phyloP scores from a whole-genome alignment of 2,797 vertebrate species.

The Anabas testudineus region DNA sequence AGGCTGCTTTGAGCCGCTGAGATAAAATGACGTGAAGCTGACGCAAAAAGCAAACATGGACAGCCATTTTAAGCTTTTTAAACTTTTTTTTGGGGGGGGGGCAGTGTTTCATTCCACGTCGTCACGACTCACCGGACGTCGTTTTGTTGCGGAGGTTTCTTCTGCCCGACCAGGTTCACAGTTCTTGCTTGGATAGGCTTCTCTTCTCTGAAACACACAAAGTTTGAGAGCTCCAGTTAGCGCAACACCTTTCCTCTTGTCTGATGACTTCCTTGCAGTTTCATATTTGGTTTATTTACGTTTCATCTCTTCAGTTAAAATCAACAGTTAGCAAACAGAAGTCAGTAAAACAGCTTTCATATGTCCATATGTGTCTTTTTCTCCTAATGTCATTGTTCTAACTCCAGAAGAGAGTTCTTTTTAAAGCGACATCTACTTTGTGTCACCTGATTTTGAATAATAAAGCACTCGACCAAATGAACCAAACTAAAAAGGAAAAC shows the following conservation, averaged over 20 bases:
- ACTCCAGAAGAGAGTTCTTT: neutral
- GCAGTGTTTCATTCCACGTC: neutral
- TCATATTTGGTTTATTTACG: neutral
- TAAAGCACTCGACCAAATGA: neutral
- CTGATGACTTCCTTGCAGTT: neutral
- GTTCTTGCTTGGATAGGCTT: constrained; percentile 87
- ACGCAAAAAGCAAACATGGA: constrained; percentile 21
- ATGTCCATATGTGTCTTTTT: neutral
- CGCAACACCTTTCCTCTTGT: neutral
- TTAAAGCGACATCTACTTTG: constrained; percentile 1
- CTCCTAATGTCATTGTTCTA: neutral
- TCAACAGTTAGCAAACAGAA: neutral
- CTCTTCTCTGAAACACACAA: constrained; percentile 84
- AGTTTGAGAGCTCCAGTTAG: constrained; percentile 27
- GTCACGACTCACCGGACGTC: constrained; percentile 83
- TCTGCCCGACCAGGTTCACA: constrained; percentile 87
- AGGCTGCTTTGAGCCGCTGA: constrained; percentile 10
- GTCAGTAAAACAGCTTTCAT: neutral
- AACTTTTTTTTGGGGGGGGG: neutral
- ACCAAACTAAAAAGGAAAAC: constrained; percentile 10
- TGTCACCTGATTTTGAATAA: no score
- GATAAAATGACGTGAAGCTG: constrained; percentile 22
- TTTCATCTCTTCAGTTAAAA: neutral
- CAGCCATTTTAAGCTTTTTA: neutral
- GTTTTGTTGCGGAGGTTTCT: constrained; percentile 86